phyloP scores from a whole-genome alignment of 2,113 vertebrate species.

The Cyprinus carpio region DNA sequence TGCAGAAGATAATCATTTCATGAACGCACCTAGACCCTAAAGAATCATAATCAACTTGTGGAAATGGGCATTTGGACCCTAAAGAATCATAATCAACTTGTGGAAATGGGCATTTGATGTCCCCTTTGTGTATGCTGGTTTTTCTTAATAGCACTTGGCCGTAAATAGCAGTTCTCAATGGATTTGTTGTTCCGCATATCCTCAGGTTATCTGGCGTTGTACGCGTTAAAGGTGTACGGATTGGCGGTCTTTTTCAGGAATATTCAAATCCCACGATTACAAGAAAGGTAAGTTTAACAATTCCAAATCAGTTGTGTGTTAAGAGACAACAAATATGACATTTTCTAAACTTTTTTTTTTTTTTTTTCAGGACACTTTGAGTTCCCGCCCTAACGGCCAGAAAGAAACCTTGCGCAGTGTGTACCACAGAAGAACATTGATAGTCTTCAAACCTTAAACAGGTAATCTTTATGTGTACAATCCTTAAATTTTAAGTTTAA shows the following conservation, averaged over 20 bases:
- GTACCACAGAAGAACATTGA: constrained; percentile 95
- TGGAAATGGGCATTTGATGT: too few species aligned
- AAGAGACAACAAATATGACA: neutral
- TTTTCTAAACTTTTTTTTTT: neutral
- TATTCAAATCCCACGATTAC: constrained; percentile 94
- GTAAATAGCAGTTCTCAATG: neutral
- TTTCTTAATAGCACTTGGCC: constrained; percentile 33
- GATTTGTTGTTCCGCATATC: neutral
- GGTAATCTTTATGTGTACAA: constrained; percentile 68
- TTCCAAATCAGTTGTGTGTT: neutral
- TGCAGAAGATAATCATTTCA: too few species aligned
- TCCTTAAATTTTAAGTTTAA: neutral
- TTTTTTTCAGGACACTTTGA: constrained; percentile 88
- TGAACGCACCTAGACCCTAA: too few species aligned
- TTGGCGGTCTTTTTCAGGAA: constrained; percentile 94
- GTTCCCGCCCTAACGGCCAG: constrained; percentile 88
- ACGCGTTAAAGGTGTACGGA: constrained; percentile 89
- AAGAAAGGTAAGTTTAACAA: constrained; percentile 79
- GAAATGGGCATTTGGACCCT: too few species aligned
- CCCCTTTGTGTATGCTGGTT: neutral
- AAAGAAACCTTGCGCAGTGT: constrained; percentile 90
- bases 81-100: too few species aligned
- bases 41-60: too few species aligned
- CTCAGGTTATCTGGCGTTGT: constrained; percentile 91
- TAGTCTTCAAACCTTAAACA: constrained; percentile 94